A percentile compares a stretch with the other conserved stretches of the same genome.
Conservation (phyloP, 37 sponge, comb jelly and placozoan species). For the Ianthella basta region DNA sequence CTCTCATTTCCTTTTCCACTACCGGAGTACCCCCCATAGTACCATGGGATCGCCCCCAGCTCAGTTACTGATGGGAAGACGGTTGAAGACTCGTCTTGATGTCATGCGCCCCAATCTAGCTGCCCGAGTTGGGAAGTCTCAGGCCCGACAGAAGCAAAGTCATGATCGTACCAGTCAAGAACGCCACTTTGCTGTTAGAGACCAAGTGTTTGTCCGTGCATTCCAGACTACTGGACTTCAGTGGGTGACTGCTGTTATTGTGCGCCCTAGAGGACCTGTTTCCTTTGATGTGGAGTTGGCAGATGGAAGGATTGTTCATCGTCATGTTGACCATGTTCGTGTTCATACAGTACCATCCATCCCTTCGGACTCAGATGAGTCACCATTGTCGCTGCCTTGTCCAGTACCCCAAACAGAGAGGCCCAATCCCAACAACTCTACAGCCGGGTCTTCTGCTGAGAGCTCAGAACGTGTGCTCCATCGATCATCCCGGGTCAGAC, state of each 20-base stretch:
- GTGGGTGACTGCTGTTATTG: constrained; percentile 30
- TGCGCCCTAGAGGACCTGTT: constrained; percentile 14
- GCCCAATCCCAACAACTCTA: too few species aligned
- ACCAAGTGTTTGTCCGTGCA: not conserved
- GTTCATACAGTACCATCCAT: too few species aligned
- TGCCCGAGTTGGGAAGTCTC: not conserved
- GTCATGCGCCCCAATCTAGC: constrained; percentile 21
- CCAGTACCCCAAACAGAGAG: too few species aligned
- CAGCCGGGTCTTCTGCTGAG: too few species aligned
- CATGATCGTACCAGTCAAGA: not conserved
- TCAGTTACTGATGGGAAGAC: constrained; percentile 45
- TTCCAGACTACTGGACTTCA: not conserved
- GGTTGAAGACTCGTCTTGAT: constrained; percentile 31
- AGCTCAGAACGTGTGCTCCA: too few species aligned
- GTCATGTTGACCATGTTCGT: constrained; percentile 39
- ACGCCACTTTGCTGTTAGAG: not conserved
- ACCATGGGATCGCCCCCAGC: constrained; percentile 35
- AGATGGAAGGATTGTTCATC: constrained; percentile 28
- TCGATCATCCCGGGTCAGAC: too few species aligned
- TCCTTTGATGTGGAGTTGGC: constrained; percentile 18
- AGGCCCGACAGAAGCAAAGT: not conserved
- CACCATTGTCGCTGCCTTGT: too few species aligned
- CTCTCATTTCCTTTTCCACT: constrained; percentile 34
- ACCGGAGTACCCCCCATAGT: constrained; percentile 40
- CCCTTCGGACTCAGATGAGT: too few species aligned